Base-by-base conservation (phyloP, 2,797 vertebrate species). In the Onychomys arenicola region DNA sequence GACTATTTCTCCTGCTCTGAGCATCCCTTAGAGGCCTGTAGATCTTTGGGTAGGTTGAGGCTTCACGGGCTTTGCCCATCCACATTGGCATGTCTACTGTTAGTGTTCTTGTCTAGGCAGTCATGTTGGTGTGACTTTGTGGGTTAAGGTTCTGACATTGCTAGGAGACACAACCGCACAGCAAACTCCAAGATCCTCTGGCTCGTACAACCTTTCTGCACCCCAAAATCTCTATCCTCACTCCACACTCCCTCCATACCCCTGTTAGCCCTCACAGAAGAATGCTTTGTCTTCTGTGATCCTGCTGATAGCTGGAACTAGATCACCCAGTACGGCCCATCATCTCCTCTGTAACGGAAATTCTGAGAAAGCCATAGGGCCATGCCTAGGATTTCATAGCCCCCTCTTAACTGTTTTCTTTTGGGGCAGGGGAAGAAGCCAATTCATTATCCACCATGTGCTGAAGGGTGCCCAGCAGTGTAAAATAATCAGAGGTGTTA, bases 381-480 rank as follows among this genome's bases (percentile, higher is more conserved):
- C 73, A 34, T 65, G 75, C 37, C 9, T 29, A 52, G 86, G 29
- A 10, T 91, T 65, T 84, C 57, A 71, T 63, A 34, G 2, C 75
- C 6, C 27, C 27, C 19, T 63, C n/a, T 73, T 34, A 63, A 40
- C 37, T 83, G 46, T 84, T 90, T 93, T 96, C 57, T 83, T 75
- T 90, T 89, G 5, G 27, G 61, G 63, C 4, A 40, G 92, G 69
- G 71, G 63, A 92, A 84, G 49, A 59, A 87, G 43, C 40, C 23
- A 82, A 91, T 94, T 91, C 78, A 87, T 82, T 85, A 75, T 91
- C 67, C 5, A 0, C 40, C 29, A 7, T 6, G 37, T 88, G 92
- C 87, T 82, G 86, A 89, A 93, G 95, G 91, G 80, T 0, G 0
- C 91, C 67, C 52, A 32, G 21, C 5, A 2, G 63, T 91, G 71